Percentiles rank a stretch among this genome's conserved stretches.
Conservation (phyloP, 2,888 invertebrate species). For the Platycheirus rosarum region DNA sequence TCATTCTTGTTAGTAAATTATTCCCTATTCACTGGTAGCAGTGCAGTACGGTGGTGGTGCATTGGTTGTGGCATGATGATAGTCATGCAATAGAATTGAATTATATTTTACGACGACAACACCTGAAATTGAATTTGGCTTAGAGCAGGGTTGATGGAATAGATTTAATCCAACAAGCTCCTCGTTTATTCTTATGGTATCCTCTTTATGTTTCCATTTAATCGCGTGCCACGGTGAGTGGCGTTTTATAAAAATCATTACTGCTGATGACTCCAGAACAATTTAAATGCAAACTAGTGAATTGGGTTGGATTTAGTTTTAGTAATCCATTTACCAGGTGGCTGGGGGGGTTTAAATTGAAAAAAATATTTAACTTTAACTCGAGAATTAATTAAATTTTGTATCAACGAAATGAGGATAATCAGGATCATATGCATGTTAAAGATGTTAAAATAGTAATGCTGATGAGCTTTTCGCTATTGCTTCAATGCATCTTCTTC, state of each 20-base stretch:
- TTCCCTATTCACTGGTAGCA: too few species aligned
- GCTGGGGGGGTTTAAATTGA: too few species aligned
- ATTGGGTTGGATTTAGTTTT: constrained; percentile 34
- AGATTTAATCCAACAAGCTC: constrained; percentile 42
- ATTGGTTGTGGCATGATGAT: constrained; percentile 30
- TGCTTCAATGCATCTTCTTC: too few species aligned
- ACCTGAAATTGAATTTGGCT: constrained; percentile 63
- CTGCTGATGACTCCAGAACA: constrained; percentile 16
- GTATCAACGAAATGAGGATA: too few species aligned
- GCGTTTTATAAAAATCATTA: not conserved
- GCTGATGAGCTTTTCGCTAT: too few species aligned
- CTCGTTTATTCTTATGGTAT: constrained; percentile 29
- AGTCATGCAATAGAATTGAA: constrained; percentile 66
- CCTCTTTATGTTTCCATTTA: constrained; percentile 20
- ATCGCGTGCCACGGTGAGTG: constrained; percentile 40
- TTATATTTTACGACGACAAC: constrained; percentile 61
- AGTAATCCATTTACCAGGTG: not conserved
- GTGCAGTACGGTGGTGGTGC: not conserved
- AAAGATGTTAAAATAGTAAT: too few species aligned
- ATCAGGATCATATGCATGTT: too few species aligned
- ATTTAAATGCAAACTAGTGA: constrained; percentile 45
- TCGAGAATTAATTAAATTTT: too few species aligned
- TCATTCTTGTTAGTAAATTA: too few species aligned
- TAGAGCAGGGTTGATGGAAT: constrained; percentile 40
- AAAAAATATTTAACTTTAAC: too few species aligned